Evolutionary conservation across 2,888 invertebrate genomes (phyloP).

Genomic region (Hesperia comma): DNA sequence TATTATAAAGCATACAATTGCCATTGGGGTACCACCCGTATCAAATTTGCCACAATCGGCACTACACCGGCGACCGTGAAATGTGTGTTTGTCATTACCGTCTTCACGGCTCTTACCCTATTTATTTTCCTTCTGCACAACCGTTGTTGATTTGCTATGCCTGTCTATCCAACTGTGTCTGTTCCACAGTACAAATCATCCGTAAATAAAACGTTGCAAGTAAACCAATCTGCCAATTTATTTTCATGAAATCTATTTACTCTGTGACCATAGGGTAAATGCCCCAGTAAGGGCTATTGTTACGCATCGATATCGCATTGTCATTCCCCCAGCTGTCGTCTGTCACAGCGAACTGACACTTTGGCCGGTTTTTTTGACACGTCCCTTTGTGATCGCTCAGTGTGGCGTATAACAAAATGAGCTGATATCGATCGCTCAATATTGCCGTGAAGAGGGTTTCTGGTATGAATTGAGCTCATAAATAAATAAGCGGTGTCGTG

Average conservation of each 20-base stretch:
- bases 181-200: constrained; percentile 52
- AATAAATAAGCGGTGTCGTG: constrained; percentile 81
- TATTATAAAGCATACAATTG: constrained; percentile 42
- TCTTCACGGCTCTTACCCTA: constrained; percentile 76
- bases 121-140: constrained; percentile 77
- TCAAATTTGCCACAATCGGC: constrained; percentile 68
- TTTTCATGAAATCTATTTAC: constrained; percentile 42
- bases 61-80: constrained; percentile 69
- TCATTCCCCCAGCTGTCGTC: constrained; percentile 78
- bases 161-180: constrained; percentile 63
- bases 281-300: constrained; percentile 68
- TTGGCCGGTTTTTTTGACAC: constrained; percentile 74
- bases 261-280: constrained; percentile 65
- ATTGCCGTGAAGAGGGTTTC: constrained; percentile 71
- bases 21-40: constrained; percentile 51
- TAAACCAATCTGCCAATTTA: constrained; percentile 47
- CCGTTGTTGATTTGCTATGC: constrained; percentile 76
- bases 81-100: constrained; percentile 78
- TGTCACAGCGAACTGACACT: constrained; percentile 79
- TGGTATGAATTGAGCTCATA: constrained; percentile 74
- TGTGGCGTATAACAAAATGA: constrained; percentile 71
- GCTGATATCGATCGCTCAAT: constrained; percentile 80
- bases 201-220: constrained; percentile 17
- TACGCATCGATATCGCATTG: constrained; percentile 77
- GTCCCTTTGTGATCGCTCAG: constrained; percentile 69